Evolutionary conservation across 2,113 vertebrate genomes (phyloP), one percentile per base, ranked within the genome.

Genomic region (Polyodon spathula): DNA sequence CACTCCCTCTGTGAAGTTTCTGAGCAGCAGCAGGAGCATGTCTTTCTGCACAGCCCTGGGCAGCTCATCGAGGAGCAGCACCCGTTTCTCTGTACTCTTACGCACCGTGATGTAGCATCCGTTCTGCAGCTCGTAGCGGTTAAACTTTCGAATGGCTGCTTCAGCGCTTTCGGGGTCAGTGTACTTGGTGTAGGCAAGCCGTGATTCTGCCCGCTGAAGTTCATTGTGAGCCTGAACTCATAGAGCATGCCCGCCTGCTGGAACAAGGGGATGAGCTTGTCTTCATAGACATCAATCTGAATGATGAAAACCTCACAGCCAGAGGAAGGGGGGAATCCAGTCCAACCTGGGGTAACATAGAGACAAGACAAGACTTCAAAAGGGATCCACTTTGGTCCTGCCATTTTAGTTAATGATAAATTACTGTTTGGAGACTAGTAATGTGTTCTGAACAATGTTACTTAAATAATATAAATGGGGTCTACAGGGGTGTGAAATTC

Each of bases 191-290:
- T 93, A 97, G n/a, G 94, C 95, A 0, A 98, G 74, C 94, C 94
- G 0, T 95, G 91, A 80, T 95, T 98, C 54, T 95, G 84, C 0
- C 95, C 94, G 0, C 94, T 97, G 81, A 97, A 98, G 37, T 97
- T 97, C 93, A 98, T 94, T 95, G 97, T 98, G 4, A 98, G 90
- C 17, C 95, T 86, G 55, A 98, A 97, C 78, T 98, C 93, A 11
- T 93, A 97, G n/a, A 98, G 86, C 1, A 63, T 77, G 27, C 27
- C 27, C 27, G 27, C 27, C 27, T 27, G 27, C 27, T 27, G 73
- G 77, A 97, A 97, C 11, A 97, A 80, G 0, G 95, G 95, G 61
- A 98, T 91, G 62, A 97, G 70, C 5, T 58, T 62, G 62, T 98
- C 78, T 78, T 98, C 95, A 0, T 90, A 97, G 11, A 86, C 0